Evolutionary conservation across 1,140 invertebrate species (phyloP).

Genomic region (Drosophila nannoptera): DNA sequence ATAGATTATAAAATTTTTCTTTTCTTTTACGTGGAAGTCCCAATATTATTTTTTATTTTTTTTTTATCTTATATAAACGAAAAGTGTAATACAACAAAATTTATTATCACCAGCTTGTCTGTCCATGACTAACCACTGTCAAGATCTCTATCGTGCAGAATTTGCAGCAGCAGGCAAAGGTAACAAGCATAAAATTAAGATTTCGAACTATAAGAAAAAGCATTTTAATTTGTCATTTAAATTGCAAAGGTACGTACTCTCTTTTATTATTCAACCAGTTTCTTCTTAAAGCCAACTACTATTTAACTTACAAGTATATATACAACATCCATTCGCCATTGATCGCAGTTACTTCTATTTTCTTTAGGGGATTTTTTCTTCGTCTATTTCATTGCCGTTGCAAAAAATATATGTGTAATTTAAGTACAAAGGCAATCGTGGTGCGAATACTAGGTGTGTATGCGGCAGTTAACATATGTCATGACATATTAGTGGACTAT

Average conservation of each 20-base stretch:
- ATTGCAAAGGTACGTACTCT: conserved; percentile 32
- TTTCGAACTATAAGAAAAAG: no score
- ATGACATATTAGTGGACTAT: conserved; percentile 7
- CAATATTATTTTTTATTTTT: no score
- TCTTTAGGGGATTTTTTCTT: background rate
- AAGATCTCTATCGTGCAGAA: no score
- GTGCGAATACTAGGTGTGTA: conserved; percentile 2
- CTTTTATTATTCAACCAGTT: conserved; percentile 52
- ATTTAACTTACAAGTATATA: conserved; percentile 41
- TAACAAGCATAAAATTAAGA: no score
- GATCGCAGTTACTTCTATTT: background rate
- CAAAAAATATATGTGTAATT: background rate
- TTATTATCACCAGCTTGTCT: no score
- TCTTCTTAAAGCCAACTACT: conserved; percentile 51
- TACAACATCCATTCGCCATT: conserved; percentile 41
- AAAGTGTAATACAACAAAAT: no score
- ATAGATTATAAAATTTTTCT: no score
- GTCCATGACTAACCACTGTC: no score
- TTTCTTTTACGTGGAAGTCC: no score
- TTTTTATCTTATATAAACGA: no score
- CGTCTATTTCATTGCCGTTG: background rate
- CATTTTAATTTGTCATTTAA: background rate
- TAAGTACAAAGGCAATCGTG: conserved; percentile 34
- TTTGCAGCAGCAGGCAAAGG: no score
- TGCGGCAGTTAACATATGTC: conserved; percentile 37